Conservation (phyloP, 1,140 invertebrate species). For the Propsilocerus akamusi region DNA sequence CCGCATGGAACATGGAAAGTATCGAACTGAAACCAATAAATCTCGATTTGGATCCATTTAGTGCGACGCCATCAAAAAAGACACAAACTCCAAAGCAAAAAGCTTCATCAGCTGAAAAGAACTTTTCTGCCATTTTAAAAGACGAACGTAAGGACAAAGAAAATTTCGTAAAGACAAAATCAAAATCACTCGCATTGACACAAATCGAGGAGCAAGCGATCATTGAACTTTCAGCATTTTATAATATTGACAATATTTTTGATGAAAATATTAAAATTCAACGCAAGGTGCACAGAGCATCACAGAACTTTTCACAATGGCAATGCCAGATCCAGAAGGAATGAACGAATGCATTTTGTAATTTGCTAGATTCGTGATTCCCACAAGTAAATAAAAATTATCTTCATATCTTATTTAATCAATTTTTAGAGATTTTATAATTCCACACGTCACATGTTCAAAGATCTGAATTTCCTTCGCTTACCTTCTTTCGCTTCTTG, state of each 20-base stretch:
- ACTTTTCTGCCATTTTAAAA: conserved; percentile 29
- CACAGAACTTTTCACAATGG: conserved; percentile 16
- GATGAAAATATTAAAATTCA: conserved; percentile 41
- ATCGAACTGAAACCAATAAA: not conserved
- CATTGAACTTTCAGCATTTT: conserved; percentile 36
- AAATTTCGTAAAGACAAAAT: conserved; percentile 27
- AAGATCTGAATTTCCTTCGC: too few species aligned
- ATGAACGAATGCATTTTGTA: too few species aligned
- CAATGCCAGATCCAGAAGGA: too few species aligned
- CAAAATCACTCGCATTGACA: conserved; percentile 35
- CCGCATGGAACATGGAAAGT: not conserved
- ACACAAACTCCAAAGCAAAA: not conserved
- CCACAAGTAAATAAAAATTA: too few species aligned
- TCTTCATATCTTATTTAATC: too few species aligned
- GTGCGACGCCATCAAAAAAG: not conserved
- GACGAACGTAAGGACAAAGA: conserved; percentile 30
- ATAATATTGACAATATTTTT: conserved; percentile 31
- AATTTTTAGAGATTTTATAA: too few species aligned
- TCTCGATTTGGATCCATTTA: not conserved
- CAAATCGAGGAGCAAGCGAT: conserved; percentile 53
- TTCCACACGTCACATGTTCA: too few species aligned
- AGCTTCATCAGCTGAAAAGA: not conserved
- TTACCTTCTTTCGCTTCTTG: too few species aligned
- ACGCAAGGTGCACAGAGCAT: conserved; percentile 16
- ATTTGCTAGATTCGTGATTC: too few species aligned